These are phyloP conservation scores for Ailurus styani DNA, from an alignment of 2,113 vertebrate genomes.

Conservation along the genomic window DNA sequence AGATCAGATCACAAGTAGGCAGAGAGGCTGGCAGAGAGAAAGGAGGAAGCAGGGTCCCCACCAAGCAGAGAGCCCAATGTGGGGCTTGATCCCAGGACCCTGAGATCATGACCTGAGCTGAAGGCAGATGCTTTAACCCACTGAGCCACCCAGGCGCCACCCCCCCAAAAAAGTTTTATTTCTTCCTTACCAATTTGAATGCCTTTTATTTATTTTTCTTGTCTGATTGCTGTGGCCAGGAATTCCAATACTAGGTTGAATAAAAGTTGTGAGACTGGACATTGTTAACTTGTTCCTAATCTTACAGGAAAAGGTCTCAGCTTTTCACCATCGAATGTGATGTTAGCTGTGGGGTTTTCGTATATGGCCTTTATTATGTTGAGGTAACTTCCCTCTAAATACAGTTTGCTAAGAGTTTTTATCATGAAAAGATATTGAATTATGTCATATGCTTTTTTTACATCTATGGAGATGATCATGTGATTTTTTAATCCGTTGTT, in stretches of 20 bases:
- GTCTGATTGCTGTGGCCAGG: background rate
- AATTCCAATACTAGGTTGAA: background rate
- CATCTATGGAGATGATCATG: background rate
- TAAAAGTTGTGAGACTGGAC: background rate
- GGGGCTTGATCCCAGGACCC: too few relatives aligned
- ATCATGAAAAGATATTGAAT: background rate
- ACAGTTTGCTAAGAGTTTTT: background rate
- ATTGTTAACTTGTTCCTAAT: background rate
- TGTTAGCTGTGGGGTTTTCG: background rate
- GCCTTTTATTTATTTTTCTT: background rate
- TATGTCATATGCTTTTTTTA: background rate
- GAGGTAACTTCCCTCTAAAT: background rate
- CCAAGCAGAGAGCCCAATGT: too few relatives aligned
- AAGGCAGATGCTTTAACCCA: too few relatives aligned
- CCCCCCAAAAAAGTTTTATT: background rate
- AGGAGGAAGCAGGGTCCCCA: too few relatives aligned
- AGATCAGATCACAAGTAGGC: too few relatives aligned
- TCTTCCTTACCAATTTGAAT: background rate
- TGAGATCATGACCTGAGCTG: too few relatives aligned
- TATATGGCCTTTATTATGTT: background rate
- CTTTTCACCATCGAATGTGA: background rate
- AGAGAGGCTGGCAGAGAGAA: too few relatives aligned
- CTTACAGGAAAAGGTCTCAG: background rate
- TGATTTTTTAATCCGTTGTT: background rate
- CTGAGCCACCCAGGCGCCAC: too few relatives aligned